Base-by-base conservation (phyloP, 2,113 vertebrate species). In the Reinhardtius hippoglossoides region DNA sequence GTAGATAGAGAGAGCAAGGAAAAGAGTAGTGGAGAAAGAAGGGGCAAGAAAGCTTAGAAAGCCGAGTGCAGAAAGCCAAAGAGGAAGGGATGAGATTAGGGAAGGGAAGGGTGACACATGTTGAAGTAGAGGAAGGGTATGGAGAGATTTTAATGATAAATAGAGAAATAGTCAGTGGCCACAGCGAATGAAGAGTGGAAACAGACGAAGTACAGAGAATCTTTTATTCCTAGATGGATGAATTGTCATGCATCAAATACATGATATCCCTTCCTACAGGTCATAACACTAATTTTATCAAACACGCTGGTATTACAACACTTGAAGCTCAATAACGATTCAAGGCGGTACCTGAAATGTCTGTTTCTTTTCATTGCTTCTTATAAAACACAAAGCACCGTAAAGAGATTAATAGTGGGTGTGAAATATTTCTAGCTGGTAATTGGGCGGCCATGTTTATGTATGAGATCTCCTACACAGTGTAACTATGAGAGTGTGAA, bases 401-500 rank as follows among this genome's bases (percentile, higher is more conserved):
- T 37, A 37, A 8, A 37, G 9, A 37, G 0, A 35, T 35, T 7
- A 1, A 37, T 37, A 37, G 31, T 67, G 50, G 16, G 13, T 75
- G 76, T 66, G 35, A 54, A 54, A 35, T 74, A 44, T 74, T 62
- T 81, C n/a, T 26, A 64, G 48, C 40, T 61, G 67, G 23, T 69
- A 70, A 81, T 75, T 76, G 67, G 46, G 20, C 59, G 6, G 55
- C 24, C 37, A 64, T 73, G 59, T 83, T 83, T 86, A 72, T 62
- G 42, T 72, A 63, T 71, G 26, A 52, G 2, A 24, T 26, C 59
- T 73, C 3, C 55, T 9, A 59, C 3, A 58, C 18, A 40, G 55
- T 48, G 80, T 83, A 63, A 71, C 76, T 69, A 82, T 80, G 71
- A 82, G 13, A 72, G 74, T 60, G 65, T 61, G 40, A 76, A 71